Evolutionary conservation across 2,797 vertebrate species (phyloP), one percentile per base, ranked within the genome.

Genomic region (Eidolon dupreanum): DNA sequence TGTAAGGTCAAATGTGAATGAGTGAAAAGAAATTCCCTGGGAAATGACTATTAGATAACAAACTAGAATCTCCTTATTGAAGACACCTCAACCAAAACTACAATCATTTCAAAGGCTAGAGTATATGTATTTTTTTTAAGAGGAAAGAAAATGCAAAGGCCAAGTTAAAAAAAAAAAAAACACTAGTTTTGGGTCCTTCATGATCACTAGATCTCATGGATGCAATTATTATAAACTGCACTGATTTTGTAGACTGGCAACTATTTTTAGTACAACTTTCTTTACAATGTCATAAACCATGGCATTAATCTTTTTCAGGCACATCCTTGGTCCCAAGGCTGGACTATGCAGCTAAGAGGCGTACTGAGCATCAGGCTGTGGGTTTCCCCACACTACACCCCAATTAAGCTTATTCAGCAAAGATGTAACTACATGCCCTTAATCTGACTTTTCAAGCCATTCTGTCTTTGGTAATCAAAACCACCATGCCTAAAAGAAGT

Each of bases 381-480:
- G 26, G 55, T 71, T 90, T 81, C 79, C 24, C 28, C 65, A 70
- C 1, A 0, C 26, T 36, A 28, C 0, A 57, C 16, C 31, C 65
- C 90, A 93, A 43, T 31, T 65, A 82, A 83, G 36, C 65, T 78
- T 66, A 49, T 28, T 84, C 89, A 51, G 79, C 74, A 94, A 71
- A 55, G 6, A 89, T 1, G 3, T 15, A 79, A 63, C 31, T 70
- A 49, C 46, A 73, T 74, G 73, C 38, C 74, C 63, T 65, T 82
- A 53, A 61, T 71, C 63, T 74, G 63, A 75, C 59, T 75, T 63
- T 75, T 57, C 74, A 87, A 49, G 55, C 43, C 59, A 70, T 88
- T 90, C 49, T 82, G 26, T 73, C 78, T 74, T 87, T 61, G 70
- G 43, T 55, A 49, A 71, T 77, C 31, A 78, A 94, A 93, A 93